These are phyloP conservation scores for Diarsia dahlii DNA, from an alignment of 2,888 invertebrate genomes.

Conservation along the genomic window DNA sequence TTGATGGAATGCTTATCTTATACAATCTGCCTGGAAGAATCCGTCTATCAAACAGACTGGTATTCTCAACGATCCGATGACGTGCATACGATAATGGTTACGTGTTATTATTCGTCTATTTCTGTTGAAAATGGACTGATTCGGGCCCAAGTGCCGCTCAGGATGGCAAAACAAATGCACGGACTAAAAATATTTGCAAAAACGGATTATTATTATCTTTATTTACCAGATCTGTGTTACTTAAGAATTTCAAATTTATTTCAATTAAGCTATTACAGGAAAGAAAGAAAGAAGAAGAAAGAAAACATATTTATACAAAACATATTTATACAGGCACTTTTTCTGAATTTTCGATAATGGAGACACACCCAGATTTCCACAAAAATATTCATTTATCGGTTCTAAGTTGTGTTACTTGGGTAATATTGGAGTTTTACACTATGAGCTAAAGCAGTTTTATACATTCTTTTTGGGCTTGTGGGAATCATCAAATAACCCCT, in stretches of 20 bases:
- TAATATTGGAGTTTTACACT: background rate
- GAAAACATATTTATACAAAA: no score
- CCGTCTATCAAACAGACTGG: slow-evolving; percentile 31
- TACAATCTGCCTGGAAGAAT: slow-evolving; percentile 29
- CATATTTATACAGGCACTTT: no score
- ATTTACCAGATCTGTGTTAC: no score
- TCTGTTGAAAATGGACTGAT: slow-evolving; percentile 44
- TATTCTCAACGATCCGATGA: slow-evolving; percentile 43
- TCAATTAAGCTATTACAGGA: no score
- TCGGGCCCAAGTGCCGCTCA: slow-evolving; percentile 32
- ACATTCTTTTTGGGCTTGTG: no score
- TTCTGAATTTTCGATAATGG: background rate
- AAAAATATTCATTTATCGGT: background rate
- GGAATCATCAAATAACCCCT: no score
- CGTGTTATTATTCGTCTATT: slow-evolving; percentile 57
- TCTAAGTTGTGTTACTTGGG: background rate
- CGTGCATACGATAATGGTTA: slow-evolving; percentile 39
- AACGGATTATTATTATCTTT: no score
- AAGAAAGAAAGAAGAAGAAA: no score
- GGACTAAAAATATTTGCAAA: background rate
- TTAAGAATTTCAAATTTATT: no score
- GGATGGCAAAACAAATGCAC: slow-evolving; percentile 28
- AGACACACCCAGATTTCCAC: background rate
- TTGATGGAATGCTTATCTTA: slow-evolving; percentile 38
- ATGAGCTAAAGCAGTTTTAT: background rate